phyloP scores from a whole-genome alignment of 1,140 invertebrate species.

The Brachionus paranguensis region DNA sequence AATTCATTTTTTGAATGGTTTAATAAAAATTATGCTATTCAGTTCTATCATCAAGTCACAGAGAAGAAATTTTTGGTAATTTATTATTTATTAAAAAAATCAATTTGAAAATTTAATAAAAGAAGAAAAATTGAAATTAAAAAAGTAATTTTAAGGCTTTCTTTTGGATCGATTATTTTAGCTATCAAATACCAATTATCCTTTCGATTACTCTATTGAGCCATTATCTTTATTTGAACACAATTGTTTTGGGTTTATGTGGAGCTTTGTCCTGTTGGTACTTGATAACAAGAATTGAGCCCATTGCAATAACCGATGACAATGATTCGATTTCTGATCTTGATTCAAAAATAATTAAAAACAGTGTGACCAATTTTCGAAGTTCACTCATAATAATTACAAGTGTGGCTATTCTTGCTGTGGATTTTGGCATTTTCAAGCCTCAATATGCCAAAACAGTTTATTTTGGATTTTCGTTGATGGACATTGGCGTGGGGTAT shows the following conservation, averaged over 20 bases:
- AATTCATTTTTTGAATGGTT: neutral
- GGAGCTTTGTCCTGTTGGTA: neutral
- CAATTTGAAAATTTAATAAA: neutral
- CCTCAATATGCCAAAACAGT: constrained; percentile 69
- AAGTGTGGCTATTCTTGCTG: constrained; percentile 23
- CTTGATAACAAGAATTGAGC: neutral
- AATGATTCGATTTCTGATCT: neutral
- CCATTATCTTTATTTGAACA: neutral
- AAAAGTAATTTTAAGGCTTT: neutral
- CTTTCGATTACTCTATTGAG: neutral
- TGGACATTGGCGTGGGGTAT: constrained; percentile 87
- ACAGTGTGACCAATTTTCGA: neutral
- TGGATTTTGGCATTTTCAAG: constrained; percentile 22
- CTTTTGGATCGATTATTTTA: neutral
- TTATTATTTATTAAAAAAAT: neutral
- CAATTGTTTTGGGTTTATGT: neutral
- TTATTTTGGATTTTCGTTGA: constrained; percentile 76
- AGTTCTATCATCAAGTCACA: neutral
- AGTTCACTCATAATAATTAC: constrained; percentile 22
- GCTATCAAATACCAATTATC: neutral
- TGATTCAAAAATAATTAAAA: neutral
- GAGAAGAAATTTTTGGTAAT: neutral
- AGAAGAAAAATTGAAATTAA: no score
- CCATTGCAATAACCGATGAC: neutral
- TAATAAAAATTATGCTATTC: neutral